These are phyloP conservation scores for Rhinolophus sinicus DNA, from an alignment of 2,113 vertebrate genomes.

Conservation along the genomic window DNA sequence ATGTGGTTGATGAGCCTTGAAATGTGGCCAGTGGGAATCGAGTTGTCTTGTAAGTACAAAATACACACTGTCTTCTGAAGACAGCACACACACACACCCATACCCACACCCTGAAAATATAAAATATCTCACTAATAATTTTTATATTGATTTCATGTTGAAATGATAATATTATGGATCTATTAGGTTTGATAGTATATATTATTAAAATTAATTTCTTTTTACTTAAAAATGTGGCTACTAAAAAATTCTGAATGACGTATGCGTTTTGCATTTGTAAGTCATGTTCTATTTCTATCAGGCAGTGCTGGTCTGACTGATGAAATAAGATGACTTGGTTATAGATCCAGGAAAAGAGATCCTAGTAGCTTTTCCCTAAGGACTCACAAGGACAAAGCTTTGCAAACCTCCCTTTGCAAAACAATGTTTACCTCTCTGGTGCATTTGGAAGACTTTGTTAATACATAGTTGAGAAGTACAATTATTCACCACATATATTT, in stretches of 20 bases:
- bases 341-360: background rate
- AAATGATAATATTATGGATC: background rate
- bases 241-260: background rate
- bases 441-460: slow-evolving; percentile 42
- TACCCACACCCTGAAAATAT: background rate
- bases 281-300: background rate
- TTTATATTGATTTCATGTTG: background rate
- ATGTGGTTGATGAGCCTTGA: background rate
- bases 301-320: background rate
- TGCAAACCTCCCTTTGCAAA: slow-evolving; percentile 14
- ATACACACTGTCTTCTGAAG: background rate
- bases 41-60: background rate
- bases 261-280: background rate
- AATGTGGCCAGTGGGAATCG: background rate
- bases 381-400: background rate
- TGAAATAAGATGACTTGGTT: background rate
- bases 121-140: background rate
- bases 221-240: background rate
- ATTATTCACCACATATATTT: slow-evolving; percentile 48
- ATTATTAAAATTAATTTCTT: background rate
- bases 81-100: background rate
- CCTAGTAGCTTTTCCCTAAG: background rate
- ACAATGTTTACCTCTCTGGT: background rate
- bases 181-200: background rate
- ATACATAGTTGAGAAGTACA: slow-evolving; percentile 25